Evolutionary conservation across 2,888 invertebrate genomes (phyloP), one percentile per base, ranked within the genome.

Genomic region (Hyposoter dolosus): DNA sequence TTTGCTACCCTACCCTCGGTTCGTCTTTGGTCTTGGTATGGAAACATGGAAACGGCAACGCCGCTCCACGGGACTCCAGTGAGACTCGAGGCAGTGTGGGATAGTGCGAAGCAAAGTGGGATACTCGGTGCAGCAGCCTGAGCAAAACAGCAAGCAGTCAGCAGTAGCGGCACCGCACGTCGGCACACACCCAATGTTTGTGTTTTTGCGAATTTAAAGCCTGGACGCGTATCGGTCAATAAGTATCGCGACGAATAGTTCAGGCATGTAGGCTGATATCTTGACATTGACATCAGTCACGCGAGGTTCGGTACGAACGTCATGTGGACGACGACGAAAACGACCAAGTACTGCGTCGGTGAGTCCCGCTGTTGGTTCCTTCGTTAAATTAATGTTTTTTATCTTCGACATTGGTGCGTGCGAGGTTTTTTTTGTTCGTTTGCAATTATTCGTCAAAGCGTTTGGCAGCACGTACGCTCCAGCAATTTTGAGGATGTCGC

Each of bases 241-340:
- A 40, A 66, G 23, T 66, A 35, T 50, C 65, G 43, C 35, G 77
- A 77, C 12, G 50, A 53, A 63, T 76, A 28, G 35, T 66, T 15
- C 47, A 32, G 56, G 81, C 43, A 79, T 71, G 69, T 60, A 77
- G 76, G 63, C n/a, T 40, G 35, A 74, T 65, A 56, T 68, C 19
- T n/a, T 60, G 45, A 47, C 50, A 47, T n/a, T 60, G 45, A 47
- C 50, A 47, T 50, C 50, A 23, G 53, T 19, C 35, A 43, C 68
- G 43, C 40, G 50, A 47, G 50, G 32, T 50, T 50, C n/a, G n/a
- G 71, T 32, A 35, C 50, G 68, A 68, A 68, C 83, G 78, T 66
- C 76, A 97, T 97, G 97, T 97, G 97, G 97, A 96, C 96, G 92
- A 96, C 96, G 89, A 96, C 96, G 88, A 97, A 96, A 95, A 95